A percentile compares a stretch with the other conserved stretches of the same genome.
These are phyloP conservation scores for Plusia festucae DNA, from an alignment of 2,888 invertebrate species.

Conservation along the genomic window DNA sequence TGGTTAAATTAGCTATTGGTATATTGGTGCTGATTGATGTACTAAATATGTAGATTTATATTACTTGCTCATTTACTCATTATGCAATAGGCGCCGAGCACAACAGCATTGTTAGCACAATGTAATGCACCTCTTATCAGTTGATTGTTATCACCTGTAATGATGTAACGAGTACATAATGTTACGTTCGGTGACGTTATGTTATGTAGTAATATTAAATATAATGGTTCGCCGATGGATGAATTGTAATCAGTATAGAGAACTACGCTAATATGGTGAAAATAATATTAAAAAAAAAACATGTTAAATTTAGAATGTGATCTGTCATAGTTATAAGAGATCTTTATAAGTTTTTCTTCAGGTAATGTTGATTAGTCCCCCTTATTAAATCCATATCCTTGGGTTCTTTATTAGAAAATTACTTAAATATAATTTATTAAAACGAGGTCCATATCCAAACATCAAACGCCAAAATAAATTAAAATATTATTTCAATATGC, in stretches of 20 bases:
- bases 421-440: no score
- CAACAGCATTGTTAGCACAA: constrained; percentile 13
- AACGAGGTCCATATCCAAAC: neutral
- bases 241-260: neutral
- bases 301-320: no score
- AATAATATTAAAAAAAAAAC: no score
- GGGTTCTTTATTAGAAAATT: no score
- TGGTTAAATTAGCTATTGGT: no score
- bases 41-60: no score
- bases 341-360: no score
- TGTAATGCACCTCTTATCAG: constrained; percentile 38
- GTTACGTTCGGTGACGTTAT: constrained; percentile 15
- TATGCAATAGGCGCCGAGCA: constrained; percentile 5
- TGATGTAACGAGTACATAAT: constrained; percentile 24
- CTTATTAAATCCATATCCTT: no score
- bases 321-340: no score
- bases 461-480: neutral
- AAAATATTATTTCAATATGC: neutral
- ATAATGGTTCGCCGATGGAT: neutral
- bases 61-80: constrained; percentile 2
- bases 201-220: constrained; percentile 3
- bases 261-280: no score
- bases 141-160: constrained; percentile 26
- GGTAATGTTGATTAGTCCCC: no score
- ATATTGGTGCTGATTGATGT: no score